Percentiles rank a stretch among this genome's conserved stretches.
These are phyloP conservation scores for Caenorhabditis afra DNA, from an alignment of 2,888 invertebrate species.

Conservation along the genomic window DNA sequence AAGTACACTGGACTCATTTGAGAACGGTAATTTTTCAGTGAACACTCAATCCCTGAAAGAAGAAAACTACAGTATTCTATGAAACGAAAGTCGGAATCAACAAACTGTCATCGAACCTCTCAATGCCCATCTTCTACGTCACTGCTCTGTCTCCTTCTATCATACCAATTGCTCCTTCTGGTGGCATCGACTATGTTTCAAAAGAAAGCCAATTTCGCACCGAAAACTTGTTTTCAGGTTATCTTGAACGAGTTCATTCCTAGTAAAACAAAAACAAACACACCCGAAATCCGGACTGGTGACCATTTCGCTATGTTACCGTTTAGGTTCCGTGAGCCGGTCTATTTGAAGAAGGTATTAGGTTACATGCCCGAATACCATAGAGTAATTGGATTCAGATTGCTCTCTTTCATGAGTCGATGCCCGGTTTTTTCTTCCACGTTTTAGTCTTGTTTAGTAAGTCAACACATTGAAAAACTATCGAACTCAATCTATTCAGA, in stretches of 20 bases:
- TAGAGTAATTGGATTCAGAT: constrained; percentile 28
- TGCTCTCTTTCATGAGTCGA: constrained; percentile 66
- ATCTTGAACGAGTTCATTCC: constrained; percentile 71
- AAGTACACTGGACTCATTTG: constrained; percentile 69
- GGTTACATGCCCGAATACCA: neutral
- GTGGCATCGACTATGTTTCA: constrained; percentile 71
- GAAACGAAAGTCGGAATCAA: constrained; percentile 75
- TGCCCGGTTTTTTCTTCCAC: constrained; percentile 71
- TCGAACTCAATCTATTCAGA: constrained; percentile 42
- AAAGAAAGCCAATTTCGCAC: neutral
- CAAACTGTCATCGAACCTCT: constrained; percentile 72
- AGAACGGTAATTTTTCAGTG: constrained; percentile 65
- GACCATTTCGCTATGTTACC: constrained; percentile 74
- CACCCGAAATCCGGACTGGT: constrained; percentile 73
- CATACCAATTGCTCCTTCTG: constrained; percentile 67
- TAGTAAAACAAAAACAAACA: constrained; percentile 50
- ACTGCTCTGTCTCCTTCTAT: constrained; percentile 73
- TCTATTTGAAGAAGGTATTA: constrained; percentile 68
- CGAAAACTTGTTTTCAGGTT: constrained; percentile 55
- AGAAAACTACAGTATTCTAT: constrained; percentile 68
- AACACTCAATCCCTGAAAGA: neutral
- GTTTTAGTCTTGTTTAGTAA: constrained; percentile 72
- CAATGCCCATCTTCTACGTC: constrained; percentile 75
- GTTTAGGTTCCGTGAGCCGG: constrained; percentile 69
- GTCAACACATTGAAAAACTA: constrained; percentile 11